These are phyloP conservation scores for Acrocephalus arundinaceus DNA, from an alignment of 2,113 vertebrate species.

Conservation along the genomic window DNA sequence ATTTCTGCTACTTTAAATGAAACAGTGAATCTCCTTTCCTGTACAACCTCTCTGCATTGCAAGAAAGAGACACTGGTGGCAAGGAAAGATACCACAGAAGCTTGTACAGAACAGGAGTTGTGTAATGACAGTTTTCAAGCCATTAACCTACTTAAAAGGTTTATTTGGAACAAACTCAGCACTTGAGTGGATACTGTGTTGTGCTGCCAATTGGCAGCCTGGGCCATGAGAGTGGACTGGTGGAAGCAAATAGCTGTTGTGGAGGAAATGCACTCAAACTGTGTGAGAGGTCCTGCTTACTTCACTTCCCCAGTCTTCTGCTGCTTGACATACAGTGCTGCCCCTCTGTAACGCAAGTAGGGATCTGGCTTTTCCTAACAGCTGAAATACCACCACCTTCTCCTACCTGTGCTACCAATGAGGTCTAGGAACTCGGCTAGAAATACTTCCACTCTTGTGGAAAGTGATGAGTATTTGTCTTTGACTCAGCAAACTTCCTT, in stretches of 20 bases:
- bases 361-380: conserved; percentile 12
- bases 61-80: background rate
- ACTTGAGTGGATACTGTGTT: background rate
- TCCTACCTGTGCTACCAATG: background rate
- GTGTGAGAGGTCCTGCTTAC: conserved; percentile 18
- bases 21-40: background rate
- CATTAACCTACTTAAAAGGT: conserved; percentile 66
- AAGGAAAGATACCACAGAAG: conserved; percentile 17
- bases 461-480: background rate
- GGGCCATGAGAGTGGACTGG: background rate
- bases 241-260: conserved; percentile 27
- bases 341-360: background rate
- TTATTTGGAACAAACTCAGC: conserved; percentile 60
- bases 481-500: background rate
- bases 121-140: conserved; percentile 59
- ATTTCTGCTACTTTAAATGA: background rate
- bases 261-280: conserved; percentile 2
- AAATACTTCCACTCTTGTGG: background rate
- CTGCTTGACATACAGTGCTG: background rate
- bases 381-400: background rate
- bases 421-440: background rate
- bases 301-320: background rate
- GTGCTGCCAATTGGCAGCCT: conserved; percentile 57
- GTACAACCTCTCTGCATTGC: background rate
- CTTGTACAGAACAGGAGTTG: conserved; percentile 44